Evolutionary conservation across 2,888 invertebrate genomes (phyloP).

Genomic region (Erpobdella octoculata): DNA sequence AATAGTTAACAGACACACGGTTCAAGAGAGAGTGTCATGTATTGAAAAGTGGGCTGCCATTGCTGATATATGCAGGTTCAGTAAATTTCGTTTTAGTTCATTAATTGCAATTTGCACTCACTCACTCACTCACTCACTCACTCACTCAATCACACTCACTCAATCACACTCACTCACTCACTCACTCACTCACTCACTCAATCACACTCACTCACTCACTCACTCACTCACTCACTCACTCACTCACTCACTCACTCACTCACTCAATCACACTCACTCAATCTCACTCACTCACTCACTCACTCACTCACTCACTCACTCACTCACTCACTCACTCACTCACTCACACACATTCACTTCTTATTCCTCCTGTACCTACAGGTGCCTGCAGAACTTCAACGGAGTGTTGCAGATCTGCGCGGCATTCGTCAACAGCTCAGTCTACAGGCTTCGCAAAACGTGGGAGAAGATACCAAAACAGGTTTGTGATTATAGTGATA

Average conservation of each 20-base stretch:
- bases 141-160: background rate
- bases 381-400: slow-evolving; percentile 80
- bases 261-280: background rate
- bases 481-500: too few relatives aligned
- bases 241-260: background rate
- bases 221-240: background rate
- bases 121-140: background rate
- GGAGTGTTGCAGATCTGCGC: slow-evolving; percentile 84
- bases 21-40: slow-evolving; percentile 66
- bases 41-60: slow-evolving; percentile 90
- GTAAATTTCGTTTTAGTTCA: background rate
- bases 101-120: background rate
- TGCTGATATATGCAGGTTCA: slow-evolving; percentile 68
- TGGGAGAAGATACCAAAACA: slow-evolving; percentile 81
- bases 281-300: background rate
- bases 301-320: too few relatives aligned
- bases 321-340: background rate
- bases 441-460: slow-evolving; percentile 79
- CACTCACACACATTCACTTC: too few relatives aligned
- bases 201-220: background rate
- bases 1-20: slow-evolving; percentile 64
- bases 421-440: slow-evolving; percentile 77
- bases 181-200: background rate
- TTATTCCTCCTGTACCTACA: background rate
- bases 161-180: background rate